phyloP scores from a whole-genome alignment of 2,113 vertebrate genomes.

The Gadus macrocephalus region DNA sequence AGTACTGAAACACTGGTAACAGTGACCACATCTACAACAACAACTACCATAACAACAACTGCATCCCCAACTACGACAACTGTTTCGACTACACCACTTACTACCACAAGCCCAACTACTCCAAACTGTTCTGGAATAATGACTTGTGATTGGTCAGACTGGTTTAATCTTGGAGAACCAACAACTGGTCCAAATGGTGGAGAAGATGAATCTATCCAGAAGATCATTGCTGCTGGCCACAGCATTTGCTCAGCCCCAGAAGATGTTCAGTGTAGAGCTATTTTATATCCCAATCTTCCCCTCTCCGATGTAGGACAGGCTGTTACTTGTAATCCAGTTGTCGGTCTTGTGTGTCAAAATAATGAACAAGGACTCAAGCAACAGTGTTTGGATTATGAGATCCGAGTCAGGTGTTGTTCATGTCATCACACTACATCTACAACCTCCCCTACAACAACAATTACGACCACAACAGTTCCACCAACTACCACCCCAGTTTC shows the following conservation, averaged over 20 bases:
- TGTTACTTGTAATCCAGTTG: conserved; percentile 13
- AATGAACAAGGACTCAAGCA: conserved; percentile 35
- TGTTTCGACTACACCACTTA: not conserved
- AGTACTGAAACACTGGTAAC: not conserved
- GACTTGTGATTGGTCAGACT: conserved; percentile 19
- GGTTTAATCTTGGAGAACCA: conserved; percentile 16
- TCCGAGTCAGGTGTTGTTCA: conserved; percentile 27
- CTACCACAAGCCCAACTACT: too few relatives aligned
- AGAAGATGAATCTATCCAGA: conserved; percentile 21
- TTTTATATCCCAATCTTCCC: not conserved
- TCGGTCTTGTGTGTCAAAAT: conserved; percentile 55
- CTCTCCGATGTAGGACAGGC: conserved; percentile 39
- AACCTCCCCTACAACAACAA: not conserved
- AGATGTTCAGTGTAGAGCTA: conserved; percentile 13
- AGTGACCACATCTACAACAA: too few relatives aligned
- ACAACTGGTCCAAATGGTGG: conserved; percentile 26
- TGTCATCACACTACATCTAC: not conserved
- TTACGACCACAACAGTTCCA: not conserved
- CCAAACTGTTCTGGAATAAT: not conserved
- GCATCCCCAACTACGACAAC: not conserved
- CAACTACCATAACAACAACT: not conserved
- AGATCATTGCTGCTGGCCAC: conserved; percentile 5
- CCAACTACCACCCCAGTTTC: not conserved
- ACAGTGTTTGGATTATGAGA: conserved; percentile 54
- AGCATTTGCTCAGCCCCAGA: not conserved